Percentiles rank a stretch among this genome's conserved stretches.
phyloP scores from a whole-genome alignment of 1,140 invertebrate species.

The Homarus americanus region DNA sequence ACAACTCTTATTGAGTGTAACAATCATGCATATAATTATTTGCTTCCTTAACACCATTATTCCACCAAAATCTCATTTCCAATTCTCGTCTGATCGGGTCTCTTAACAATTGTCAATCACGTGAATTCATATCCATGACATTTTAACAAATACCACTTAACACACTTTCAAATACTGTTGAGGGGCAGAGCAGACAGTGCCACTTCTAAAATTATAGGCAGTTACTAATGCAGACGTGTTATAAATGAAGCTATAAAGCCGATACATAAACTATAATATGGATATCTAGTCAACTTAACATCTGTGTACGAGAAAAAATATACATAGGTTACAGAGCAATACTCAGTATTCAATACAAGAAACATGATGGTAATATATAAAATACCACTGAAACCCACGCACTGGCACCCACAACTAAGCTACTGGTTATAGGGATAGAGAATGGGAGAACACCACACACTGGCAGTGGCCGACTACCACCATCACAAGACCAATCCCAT shows the following conservation, averaged over 20 bases:
- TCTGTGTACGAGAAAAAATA: slow-evolving; percentile 61
- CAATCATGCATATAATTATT: slow-evolving; percentile 46
- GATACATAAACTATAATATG: slow-evolving; percentile 69
- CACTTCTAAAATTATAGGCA: slow-evolving; percentile 67
- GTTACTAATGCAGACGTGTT: slow-evolving; percentile 66
- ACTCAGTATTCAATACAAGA: slow-evolving; percentile 50
- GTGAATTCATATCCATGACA: slow-evolving; percentile 12
- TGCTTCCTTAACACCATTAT: slow-evolving; percentile 27
- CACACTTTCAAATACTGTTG: slow-evolving; percentile 49
- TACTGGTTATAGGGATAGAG: slow-evolving; percentile 62
- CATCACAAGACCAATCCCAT: slow-evolving; percentile 21
- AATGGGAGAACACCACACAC: slow-evolving; percentile 48
- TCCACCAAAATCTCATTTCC: not conserved
- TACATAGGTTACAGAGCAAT: slow-evolving; percentile 56
- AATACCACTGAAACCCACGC: slow-evolving; percentile 67
- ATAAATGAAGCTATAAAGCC: slow-evolving; percentile 65
- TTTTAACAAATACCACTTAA: slow-evolving; percentile 31
- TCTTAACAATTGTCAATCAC: not conserved
- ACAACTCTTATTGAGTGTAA: slow-evolving; percentile 32
- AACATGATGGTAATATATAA: slow-evolving; percentile 63
- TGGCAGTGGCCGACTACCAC: slow-evolving; percentile 39
- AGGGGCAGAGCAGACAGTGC: slow-evolving; percentile 66
- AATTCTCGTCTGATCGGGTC: not conserved
- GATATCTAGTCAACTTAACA: slow-evolving; percentile 63
- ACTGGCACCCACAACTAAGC: slow-evolving; percentile 64